phyloP scores from a whole-genome alignment of 2,888 invertebrate species.

The Microctonus aethiopoides region DNA sequence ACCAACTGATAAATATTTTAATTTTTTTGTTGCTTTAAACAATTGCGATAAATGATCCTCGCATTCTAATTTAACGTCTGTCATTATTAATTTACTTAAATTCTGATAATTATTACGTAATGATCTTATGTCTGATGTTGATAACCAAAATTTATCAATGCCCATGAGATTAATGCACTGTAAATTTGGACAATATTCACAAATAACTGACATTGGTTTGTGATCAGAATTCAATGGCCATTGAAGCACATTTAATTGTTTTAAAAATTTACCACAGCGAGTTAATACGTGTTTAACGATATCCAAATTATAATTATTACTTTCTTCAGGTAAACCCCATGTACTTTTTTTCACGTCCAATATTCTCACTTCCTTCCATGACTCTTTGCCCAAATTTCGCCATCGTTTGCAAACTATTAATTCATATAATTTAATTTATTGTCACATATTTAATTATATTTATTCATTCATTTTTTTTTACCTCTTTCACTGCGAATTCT shows the following conservation, averaged over 20 bases:
- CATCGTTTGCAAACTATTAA: conserved; percentile 70
- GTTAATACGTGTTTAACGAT: conserved; percentile 66
- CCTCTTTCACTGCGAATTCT: conserved; percentile 70
- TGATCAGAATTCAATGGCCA: conserved; percentile 68
- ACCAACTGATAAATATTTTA: conserved; percentile 51
- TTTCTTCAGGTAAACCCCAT: conserved; percentile 46
- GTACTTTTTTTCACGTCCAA: conserved; percentile 50
- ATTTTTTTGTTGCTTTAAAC: conserved; percentile 53
- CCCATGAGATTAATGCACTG: conserved; percentile 69
- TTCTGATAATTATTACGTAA: conserved; percentile 69
- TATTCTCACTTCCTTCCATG: conserved; percentile 66
- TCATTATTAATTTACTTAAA: conserved; percentile 68
- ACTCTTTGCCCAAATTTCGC: conserved; percentile 69
- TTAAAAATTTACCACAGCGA: conserved; percentile 68
- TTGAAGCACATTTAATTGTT: conserved; percentile 69
- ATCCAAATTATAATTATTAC: conserved; percentile 34
- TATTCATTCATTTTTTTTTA: conserved; percentile 35
- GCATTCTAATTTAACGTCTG: conserved; percentile 65
- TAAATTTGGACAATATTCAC: conserved; percentile 72
- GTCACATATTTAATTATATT: background rate
- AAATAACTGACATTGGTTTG: conserved; percentile 71
- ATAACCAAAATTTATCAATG: conserved; percentile 64
- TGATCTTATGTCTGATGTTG: conserved; percentile 69
- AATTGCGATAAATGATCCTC: conserved; percentile 58
- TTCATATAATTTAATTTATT: background rate